These are phyloP conservation scores for Amblyjoppa proteus DNA, from an alignment of 2,888 invertebrate genomes.

Conservation along the genomic window DNA sequence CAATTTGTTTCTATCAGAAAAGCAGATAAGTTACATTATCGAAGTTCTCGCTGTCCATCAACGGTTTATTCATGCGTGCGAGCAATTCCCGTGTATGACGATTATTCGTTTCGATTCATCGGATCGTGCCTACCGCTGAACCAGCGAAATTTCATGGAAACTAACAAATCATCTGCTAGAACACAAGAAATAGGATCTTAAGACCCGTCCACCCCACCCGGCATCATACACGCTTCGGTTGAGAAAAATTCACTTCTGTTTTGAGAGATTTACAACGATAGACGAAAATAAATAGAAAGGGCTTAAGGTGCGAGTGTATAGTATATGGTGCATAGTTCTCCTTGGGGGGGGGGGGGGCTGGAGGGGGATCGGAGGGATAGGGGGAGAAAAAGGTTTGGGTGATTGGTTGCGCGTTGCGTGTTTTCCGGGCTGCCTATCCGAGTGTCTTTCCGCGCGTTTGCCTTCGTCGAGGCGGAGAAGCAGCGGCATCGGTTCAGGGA, in stretches of 20 bases:
- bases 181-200: constrained; percentile 4
- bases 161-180: not conserved
- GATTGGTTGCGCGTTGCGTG: constrained; percentile 67
- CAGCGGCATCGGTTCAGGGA: constrained; percentile 40
- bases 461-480: constrained; percentile 53
- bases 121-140: not conserved
- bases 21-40: no score
- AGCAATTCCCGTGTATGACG: not conserved
- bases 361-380: not conserved
- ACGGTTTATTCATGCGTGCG: no score
- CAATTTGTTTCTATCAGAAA: no score
- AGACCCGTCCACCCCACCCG: not conserved
- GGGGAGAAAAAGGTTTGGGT: constrained; percentile 49
- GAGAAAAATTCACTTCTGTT: constrained; percentile 64
- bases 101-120: not conserved
- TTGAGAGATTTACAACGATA: constrained; percentile 68
- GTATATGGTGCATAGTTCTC: not conserved
- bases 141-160: not conserved
- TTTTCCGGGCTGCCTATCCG: constrained; percentile 61
- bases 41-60: no score
- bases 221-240: constrained; percentile 41
- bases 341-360: no score
- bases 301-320: constrained; percentile 60
- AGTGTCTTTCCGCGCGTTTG: constrained; percentile 66
- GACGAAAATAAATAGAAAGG: constrained; percentile 70